Base-by-base conservation (phyloP, 2,113 vertebrate genomes). In the Burhinus oedicnemus region DNA sequence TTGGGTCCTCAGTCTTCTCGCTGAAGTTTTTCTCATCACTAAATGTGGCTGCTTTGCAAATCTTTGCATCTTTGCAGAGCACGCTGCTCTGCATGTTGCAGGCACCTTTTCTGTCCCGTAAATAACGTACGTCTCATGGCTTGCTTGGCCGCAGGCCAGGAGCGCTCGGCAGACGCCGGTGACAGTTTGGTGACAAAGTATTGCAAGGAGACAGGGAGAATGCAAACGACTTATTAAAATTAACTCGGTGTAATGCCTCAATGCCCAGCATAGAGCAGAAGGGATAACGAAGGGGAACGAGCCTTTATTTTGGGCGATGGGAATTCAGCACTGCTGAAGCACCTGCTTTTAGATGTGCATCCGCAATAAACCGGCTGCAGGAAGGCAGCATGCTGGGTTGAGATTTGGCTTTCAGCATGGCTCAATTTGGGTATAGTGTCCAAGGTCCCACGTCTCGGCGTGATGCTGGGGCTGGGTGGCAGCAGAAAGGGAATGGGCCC, bases 371-470 rank as follows among this genome's bases (percentile, higher is more conserved):
- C 9, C 36, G 47, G 87, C 49, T 29, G 66, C 8, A 5, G 34
- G 76, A 62, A 42, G 49, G 47, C 38, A 51, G 58, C 4, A 1
- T 14, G 66, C 51, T 25, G 32, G 45, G 34, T 2, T 87, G 74
- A 71, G 44, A 26, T 79, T 17, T 58, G 36, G 40, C 34, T 85
- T 89, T 64, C 40, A 44, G 27, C 12, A 11, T 12, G 21, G n/a
- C n/a, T 93, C 8, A 3, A 4, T 7, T 87, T 26, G 57, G 7
- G 40, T 3, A 2, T 66, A 32, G 19, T 3, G 5, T 8, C 66
- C 89, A 34, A 16, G 19, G 21, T 36, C 22, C 15, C 2, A 0
- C 4, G 5, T 44, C 21, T 49, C 1, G 5, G 38, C 0, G 1
- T 25, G 22, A 12, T n/a, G 18, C 26, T 55, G 45, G 34, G 47